Conservation (phyloP, 2,797 vertebrate species). For the Gambusia yucatana region DNA sequence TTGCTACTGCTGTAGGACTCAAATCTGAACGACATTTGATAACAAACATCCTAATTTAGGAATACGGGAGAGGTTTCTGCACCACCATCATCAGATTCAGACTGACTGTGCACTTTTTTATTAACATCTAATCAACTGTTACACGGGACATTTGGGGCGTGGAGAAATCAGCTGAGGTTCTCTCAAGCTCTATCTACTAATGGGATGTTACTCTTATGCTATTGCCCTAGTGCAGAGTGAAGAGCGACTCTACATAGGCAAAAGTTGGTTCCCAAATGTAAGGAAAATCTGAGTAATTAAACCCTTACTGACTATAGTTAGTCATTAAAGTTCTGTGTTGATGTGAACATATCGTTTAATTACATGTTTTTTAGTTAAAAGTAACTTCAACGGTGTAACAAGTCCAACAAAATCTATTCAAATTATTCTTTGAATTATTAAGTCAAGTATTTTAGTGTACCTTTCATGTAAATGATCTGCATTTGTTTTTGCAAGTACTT, state of each 20-base stretch:
- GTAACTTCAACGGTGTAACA: not conserved
- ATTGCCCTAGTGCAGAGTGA: not conserved
- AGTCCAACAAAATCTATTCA: not conserved
- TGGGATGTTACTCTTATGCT: not conserved
- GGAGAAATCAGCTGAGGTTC: not conserved
- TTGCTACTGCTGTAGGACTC: not conserved
- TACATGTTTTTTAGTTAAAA: not conserved
- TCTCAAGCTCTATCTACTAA: not conserved
- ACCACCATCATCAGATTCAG: not conserved
- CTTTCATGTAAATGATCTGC: not conserved
- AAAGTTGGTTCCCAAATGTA: not conserved
- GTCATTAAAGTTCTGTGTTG: not conserved
- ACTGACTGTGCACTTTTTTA: not conserved
- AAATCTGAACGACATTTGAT: not conserved
- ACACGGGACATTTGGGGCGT: not conserved
- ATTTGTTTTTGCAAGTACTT: not conserved
- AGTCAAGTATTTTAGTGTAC: constrained; percentile 2
- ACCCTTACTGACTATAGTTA: not conserved
- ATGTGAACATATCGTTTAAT: not conserved
- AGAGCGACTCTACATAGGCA: not conserved
- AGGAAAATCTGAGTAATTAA: not conserved
- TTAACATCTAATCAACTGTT: not conserved
- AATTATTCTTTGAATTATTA: not conserved
- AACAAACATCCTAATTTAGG: not conserved
- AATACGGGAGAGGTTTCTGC: not conserved